These are phyloP conservation scores for Tinea trinotella DNA, from an alignment of 2,888 invertebrate species.

Conservation along the genomic window DNA sequence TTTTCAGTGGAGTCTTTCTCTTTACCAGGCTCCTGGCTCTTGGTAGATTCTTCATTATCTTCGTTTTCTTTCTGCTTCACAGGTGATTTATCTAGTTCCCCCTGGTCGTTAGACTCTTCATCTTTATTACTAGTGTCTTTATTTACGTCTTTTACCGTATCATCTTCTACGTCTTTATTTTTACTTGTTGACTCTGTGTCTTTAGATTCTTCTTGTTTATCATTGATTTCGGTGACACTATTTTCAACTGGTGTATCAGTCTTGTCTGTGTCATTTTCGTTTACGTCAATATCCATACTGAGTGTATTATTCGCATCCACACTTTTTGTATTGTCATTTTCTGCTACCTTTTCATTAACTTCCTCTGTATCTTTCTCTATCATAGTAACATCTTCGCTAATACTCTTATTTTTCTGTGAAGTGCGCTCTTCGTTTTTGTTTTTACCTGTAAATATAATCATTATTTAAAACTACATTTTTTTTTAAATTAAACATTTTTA, in stretches of 20 bases:
- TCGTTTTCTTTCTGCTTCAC: slow-evolving; percentile 24
- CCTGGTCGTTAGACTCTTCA: neutral
- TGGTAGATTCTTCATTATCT: neutral
- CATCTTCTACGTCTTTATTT: neutral
- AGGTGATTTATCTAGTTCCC: slow-evolving; percentile 18
- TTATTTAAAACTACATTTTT: no score
- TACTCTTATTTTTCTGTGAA: no score
- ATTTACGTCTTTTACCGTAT: neutral
- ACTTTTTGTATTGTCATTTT: neutral
- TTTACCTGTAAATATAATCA: no score
- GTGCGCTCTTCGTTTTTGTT: no score
- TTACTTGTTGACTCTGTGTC: neutral
- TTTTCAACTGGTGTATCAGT: neutral
- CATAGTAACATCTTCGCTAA: no score
- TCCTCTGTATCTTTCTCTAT: no score
- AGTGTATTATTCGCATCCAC: neutral
- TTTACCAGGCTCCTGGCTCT: neutral
- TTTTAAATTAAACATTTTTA: no score
- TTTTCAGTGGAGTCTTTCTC: neutral
- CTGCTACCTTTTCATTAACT: no score
- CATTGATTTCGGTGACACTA: neutral
- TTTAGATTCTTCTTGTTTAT: neutral
- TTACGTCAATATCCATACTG: neutral
- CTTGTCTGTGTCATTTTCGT: neutral
- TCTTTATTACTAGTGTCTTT: neutral